These are phyloP conservation scores for Sebastes aleutianus DNA, from an alignment of 2,797 vertebrate species.

Conservation along the genomic window DNA sequence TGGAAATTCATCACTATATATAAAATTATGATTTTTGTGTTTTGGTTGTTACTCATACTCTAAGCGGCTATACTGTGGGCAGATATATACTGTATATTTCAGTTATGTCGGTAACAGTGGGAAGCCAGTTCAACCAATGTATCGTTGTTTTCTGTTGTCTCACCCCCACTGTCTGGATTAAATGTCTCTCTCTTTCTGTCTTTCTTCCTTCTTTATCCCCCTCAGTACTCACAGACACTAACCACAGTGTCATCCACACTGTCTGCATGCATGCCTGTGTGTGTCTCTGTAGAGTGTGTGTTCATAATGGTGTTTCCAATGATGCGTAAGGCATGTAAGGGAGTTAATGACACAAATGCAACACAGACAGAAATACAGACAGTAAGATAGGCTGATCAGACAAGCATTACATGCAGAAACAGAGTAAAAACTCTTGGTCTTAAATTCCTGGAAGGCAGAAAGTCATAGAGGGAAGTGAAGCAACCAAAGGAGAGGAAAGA, in stretches of 20 bases:
- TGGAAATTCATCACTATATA: background rate
- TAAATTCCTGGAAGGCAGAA: constrained; percentile 2
- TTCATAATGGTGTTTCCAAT: background rate
- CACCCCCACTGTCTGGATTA: constrained; percentile 34
- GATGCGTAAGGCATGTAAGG: background rate
- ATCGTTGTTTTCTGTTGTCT: constrained; percentile 14
- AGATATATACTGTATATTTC: background rate
- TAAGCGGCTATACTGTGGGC: background rate
- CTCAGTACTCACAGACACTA: background rate
- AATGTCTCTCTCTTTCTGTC: constrained; percentile 10
- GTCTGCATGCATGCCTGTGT: constrained; percentile 8
- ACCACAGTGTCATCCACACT: constrained; percentile 28
- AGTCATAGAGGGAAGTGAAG: constrained; percentile 9
- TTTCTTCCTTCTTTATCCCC: background rate
- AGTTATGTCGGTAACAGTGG: background rate
- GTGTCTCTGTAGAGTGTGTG: background rate
- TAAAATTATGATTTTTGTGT: background rate
- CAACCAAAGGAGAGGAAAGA: background rate
- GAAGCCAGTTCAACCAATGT: constrained; percentile 13
- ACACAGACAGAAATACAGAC: background rate
- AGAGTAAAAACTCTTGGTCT: constrained; percentile 6
- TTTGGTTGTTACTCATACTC: constrained; percentile 20
- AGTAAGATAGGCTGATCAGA: constrained; percentile 10
- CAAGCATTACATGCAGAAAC: background rate
- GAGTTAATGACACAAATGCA: constrained; percentile 14